Evolutionary conservation across 2,797 vertebrate species (phyloP), one percentile per base, ranked within the genome.

Genomic region (Geotrypetes seraphini): DNA sequence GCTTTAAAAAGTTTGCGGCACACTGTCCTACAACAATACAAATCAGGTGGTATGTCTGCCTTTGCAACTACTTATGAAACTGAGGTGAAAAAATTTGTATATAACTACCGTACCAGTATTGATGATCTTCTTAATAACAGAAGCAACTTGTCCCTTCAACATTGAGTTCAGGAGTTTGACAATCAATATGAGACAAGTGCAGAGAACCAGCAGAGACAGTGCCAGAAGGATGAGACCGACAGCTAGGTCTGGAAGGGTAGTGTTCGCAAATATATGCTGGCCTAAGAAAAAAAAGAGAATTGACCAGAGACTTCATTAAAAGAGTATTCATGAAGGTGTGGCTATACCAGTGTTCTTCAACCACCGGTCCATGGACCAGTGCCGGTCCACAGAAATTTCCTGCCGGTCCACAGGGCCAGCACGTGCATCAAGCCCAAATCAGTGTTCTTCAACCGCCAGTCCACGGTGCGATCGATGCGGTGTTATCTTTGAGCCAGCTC

Each of bases 131-230:
- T 96, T 98, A 80, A 99, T 99, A 71, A 90, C 43, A 3, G 76
- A 36, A 0, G 94, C 92, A 22, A 99, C 91, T 79, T 94, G 92
- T 25, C 96, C 94, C 63, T 85, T 83, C 36, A 98, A 84, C 75
- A 99, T 87, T 10, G 94, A 95, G 75, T 92, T 94, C 55, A 97
- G 81, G 21, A 99, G 62, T 67, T 97, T 99, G 67, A 98, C 94
- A 0, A 96, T 97, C 53, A 89, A 60, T 57, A 97, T 78, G 62
- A 99, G 80, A 60, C 95, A 98, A 26, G 76, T 75, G 18, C 94
- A 97, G 25, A 99, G 79, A 39, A 82, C 29, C 5, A 94, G 12
- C 59, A 98, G 43, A 4, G 95, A 93, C 30, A 73, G 7, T 3
- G 69, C 71, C 35, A 99, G 73, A 5, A 99, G 76, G 20, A 99